These are phyloP conservation scores for Petromus typicus DNA, from an alignment of 2,113 vertebrate genomes.

Conservation along the genomic window DNA sequence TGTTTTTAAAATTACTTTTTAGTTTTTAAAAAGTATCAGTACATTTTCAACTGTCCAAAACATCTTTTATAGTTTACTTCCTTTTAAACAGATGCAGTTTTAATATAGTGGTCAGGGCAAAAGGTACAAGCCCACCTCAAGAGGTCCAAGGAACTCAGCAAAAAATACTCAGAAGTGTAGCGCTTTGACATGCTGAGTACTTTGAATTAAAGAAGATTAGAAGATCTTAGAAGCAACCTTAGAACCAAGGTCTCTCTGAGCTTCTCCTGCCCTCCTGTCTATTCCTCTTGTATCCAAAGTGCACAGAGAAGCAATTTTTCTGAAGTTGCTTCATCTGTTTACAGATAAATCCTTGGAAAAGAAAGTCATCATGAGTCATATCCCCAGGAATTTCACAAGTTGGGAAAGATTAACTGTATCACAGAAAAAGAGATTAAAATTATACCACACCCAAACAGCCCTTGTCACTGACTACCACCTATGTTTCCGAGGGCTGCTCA, in stretches of 20 bases:
- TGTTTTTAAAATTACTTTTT: conserved; percentile 52
- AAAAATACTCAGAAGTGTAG: neutral
- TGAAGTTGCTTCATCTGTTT: neutral
- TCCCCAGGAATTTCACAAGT: neutral
- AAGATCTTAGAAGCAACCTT: neutral
- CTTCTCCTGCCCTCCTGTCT: neutral
- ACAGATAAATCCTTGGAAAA: neutral
- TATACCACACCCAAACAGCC: accelerated
- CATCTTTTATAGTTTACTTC: neutral
- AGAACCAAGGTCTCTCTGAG: neutral
- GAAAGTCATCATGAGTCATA: neutral
- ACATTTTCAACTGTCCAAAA: conserved; percentile 34
- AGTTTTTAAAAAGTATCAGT: conserved; percentile 54
- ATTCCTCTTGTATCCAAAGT: too few species aligned
- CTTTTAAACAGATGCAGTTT: conserved; percentile 43
- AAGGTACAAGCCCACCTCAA: neutral
- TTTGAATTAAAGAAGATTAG: neutral
- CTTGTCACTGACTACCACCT: neutral
- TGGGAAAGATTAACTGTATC: neutral
- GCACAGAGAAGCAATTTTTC: neutral
- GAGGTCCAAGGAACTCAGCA: neutral
- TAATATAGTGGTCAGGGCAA: neutral
- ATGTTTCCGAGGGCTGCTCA: neutral
- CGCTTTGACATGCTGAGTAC: too few species aligned
- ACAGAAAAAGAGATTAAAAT: neutral